These are phyloP conservation scores for Hemithea aestivaria DNA, from an alignment of 2,888 invertebrate genomes.

Conservation along the genomic window DNA sequence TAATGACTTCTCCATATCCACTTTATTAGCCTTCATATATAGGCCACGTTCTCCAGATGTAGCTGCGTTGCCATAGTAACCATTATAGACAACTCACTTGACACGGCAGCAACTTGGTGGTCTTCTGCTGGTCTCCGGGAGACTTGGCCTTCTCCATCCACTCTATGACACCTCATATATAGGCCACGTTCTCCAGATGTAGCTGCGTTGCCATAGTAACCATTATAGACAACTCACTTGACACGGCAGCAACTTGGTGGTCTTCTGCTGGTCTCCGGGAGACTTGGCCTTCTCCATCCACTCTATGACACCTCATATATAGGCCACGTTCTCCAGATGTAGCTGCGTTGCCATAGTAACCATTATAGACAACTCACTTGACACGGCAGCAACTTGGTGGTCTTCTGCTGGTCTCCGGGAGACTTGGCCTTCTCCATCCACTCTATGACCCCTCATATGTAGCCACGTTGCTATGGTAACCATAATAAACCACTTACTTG, in stretches of 20 bases:
- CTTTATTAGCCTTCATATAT: too few relatives aligned
- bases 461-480: too few relatives aligned
- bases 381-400: slow-evolving; percentile 82
- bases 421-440: too few relatives aligned
- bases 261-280: slow-evolving; percentile 88
- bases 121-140: slow-evolving; percentile 88
- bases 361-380: slow-evolving; percentile 46
- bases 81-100: slow-evolving; percentile 42
- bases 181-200: slow-evolving; percentile 87
- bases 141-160: slow-evolving; percentile 95
- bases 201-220: slow-evolving; percentile 52
- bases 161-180: slow-evolving; percentile 91
- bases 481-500: slow-evolving; percentile 42
- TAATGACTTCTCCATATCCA: too few relatives aligned
- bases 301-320: slow-evolving; percentile 93
- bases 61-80: too few relatives aligned
- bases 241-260: slow-evolving; percentile 82
- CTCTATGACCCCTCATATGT: too few relatives aligned
- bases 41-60: too few relatives aligned
- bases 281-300: slow-evolving; percentile 95
- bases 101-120: slow-evolving; percentile 82
- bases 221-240: slow-evolving; percentile 43
- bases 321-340: slow-evolving; percentile 87
- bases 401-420: slow-evolving; percentile 88
- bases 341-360: slow-evolving; percentile 66